Evolutionary conservation across 2,113 vertebrate genomes (phyloP), one percentile per base, ranked within the genome.

Genomic region (Rhagologus leucostigma): DNA sequence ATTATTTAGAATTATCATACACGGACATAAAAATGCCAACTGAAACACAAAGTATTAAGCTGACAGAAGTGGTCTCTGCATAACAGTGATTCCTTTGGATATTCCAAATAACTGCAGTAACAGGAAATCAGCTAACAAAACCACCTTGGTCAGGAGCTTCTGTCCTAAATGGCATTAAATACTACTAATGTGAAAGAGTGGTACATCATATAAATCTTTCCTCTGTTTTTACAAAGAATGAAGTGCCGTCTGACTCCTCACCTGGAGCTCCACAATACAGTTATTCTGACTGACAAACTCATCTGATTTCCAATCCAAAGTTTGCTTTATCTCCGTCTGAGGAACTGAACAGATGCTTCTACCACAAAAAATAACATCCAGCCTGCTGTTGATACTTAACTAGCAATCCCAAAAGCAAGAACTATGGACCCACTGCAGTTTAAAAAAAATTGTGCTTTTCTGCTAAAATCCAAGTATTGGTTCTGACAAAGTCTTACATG

Each of bases 361-460:
- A 80, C 73, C n/a, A 20, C 2, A 42, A 94, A 93, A 95, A 97
- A 86, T 39, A 11, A 96, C 91, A 96, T 84, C 62, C 47, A 89
- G 73, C 49, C n/a, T 52, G 70, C 93, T 93, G 93, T 30, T 78
- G 68, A 93, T 74, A 53, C 41, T 64, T 87, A 1, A 1, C 76
- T 50, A 90, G 71, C 75, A 42, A 90, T 49, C 37, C 64, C 88
- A 41, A 94, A 96, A 92, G 18, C 32, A 79, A 73, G 47, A 86
- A 59, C 17, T 41, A 27, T n/a, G 65, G 70, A 87, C 16, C 21
- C 8, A 26, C 84, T 75, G 63, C 76, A 84, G 57, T 82, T 90
- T 35, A 19, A 37, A 89, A 42, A 80, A 64, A 42, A 16, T 42
- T 7, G 79, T 2, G 56, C 50, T 91, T 73, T 82, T 47, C 69